phyloP scores from a whole-genome alignment of 2,113 vertebrate genomes.

The Cyrtonyx montezumae region DNA sequence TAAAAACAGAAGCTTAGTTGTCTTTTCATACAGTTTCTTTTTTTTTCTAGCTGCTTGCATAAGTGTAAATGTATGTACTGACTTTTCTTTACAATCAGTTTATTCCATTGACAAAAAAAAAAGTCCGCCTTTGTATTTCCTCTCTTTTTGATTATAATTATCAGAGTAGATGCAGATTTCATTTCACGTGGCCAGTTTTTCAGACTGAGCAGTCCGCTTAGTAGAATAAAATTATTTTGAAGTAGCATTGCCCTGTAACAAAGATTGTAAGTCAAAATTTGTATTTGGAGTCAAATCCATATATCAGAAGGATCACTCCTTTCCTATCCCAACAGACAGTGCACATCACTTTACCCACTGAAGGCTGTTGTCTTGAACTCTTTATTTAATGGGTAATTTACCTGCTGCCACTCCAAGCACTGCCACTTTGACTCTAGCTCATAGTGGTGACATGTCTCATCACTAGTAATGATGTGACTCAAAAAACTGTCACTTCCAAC shows the following conservation, averaged over 20 bases:
- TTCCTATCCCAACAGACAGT: no score
- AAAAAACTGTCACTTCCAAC: no score
- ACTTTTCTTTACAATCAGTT: not conserved
- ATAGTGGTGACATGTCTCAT: no score
- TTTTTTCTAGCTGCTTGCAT: not conserved
- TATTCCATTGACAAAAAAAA: not conserved
- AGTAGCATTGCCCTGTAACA: not conserved
- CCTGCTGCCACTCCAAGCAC: no score
- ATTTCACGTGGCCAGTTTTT: not conserved
- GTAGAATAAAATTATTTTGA: not conserved
- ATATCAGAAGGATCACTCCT: not conserved
- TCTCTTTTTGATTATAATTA: not conserved
- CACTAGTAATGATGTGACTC: no score
- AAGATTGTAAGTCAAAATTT: not conserved
- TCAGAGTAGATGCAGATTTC: not conserved
- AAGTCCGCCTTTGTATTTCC: not conserved
- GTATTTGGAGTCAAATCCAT: not conserved
- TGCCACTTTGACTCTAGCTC: no score
- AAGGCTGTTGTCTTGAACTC: no score
- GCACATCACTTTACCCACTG: no score
- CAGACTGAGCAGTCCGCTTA: not conserved
- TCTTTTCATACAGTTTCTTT: not conserved
- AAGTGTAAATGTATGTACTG: not conserved
- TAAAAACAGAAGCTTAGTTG: not conserved
- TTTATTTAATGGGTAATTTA: no score